Conservation (phyloP, 2,888 invertebrate species). For the Drepana falcataria region DNA sequence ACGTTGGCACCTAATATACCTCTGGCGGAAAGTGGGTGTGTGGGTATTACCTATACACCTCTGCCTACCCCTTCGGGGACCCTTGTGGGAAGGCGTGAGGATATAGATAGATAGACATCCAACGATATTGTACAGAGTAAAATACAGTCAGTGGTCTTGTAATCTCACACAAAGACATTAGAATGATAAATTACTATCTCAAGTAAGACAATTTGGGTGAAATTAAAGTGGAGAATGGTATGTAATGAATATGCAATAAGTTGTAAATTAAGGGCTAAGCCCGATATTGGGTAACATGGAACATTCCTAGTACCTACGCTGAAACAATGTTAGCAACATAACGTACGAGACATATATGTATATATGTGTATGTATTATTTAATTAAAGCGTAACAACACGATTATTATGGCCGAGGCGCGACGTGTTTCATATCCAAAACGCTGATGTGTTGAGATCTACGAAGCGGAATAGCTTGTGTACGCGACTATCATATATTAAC, state of each 20-base stretch:
- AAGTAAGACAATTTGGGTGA: conserved; percentile 12
- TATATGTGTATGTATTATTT: conserved; percentile 1
- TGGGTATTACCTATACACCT: no score
- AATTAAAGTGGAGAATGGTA: conserved; percentile 11
- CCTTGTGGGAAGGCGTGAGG: no score
- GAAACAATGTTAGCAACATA: conserved; percentile 3
- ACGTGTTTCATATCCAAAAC: conserved; percentile 11
- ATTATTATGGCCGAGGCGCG: conserved; percentile 14
- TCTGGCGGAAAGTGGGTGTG: no score
- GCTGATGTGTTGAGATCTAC: not conserved
- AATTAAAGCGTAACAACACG: conserved; percentile 15
- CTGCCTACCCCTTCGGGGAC: no score
- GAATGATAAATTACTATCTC: conserved; percentile 4
- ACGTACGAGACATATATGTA: not conserved
- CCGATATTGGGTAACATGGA: conserved; percentile 22
- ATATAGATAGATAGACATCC: no score
- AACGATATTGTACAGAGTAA: not conserved
- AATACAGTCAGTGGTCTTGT: not conserved
- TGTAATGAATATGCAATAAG: conserved; percentile 30
- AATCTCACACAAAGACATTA: not conserved
- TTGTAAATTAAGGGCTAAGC: conserved; percentile 12
- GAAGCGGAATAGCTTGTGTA: not conserved
- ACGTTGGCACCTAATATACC: no score
- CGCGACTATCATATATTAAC: no score
- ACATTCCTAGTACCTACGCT: not conserved